Conservation (phyloP, 2,113 vertebrate genomes). For the Notarius lentiginosus region DNA sequence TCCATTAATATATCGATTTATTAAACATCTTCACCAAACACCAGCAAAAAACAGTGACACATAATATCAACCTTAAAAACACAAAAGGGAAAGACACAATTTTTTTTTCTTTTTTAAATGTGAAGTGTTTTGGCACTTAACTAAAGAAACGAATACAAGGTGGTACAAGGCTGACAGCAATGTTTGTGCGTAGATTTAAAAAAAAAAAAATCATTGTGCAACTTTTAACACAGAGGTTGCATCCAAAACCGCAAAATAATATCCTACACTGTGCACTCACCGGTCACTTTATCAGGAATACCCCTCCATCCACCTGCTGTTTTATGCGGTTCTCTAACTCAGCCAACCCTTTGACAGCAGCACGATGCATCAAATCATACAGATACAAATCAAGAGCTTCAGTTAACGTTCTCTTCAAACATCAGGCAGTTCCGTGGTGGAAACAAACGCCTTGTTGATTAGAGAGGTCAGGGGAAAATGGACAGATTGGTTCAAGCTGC, state of each 20-base stretch:
- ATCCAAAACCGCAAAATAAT: not conserved
- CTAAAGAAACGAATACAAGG: not conserved
- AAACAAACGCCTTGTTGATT: too few species aligned
- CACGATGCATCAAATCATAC: too few species aligned
- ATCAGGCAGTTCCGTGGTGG: too few species aligned
- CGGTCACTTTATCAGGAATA: too few species aligned
- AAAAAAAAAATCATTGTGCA: not conserved
- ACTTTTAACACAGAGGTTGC: not conserved
- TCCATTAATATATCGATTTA: slow-evolving; percentile 35
- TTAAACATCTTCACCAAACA: slow-evolving; percentile 38
- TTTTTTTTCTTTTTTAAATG: not conserved
- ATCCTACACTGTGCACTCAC: too few species aligned
- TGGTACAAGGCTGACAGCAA: not conserved
- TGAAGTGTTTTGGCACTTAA: not conserved
- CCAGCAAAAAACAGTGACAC: slow-evolving; percentile 20
- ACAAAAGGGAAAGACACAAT: not conserved
- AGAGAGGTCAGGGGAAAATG: too few species aligned
- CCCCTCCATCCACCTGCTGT: too few species aligned
- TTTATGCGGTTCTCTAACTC: too few species aligned
- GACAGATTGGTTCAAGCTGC: too few species aligned
- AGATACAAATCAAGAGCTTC: too few species aligned
- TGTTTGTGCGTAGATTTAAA: not conserved
- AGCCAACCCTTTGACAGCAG: too few species aligned
- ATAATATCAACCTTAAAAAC: not conserved
- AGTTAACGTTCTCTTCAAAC: too few species aligned